Conservation (phyloP, 2,888 invertebrate genomes). For the Hedychridium roseum region DNA sequence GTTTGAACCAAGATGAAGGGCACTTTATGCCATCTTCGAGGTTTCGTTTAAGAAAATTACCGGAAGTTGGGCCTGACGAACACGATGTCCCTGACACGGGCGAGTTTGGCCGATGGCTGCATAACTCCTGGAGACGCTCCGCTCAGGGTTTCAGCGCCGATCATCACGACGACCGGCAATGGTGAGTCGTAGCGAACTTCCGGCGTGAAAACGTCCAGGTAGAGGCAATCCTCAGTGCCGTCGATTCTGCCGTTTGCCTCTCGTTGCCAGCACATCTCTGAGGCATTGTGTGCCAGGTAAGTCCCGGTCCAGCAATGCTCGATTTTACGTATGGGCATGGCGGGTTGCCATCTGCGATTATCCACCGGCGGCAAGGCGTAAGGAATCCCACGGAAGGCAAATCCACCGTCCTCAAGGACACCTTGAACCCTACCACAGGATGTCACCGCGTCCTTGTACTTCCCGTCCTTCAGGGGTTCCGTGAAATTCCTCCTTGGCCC, state of each 20-base stretch:
- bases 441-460: constrained; percentile 76
- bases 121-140: constrained; percentile 78
- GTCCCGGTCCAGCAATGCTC: constrained; percentile 84
- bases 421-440: constrained; percentile 84
- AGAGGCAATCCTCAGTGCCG: constrained; percentile 85
- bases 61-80: constrained; percentile 90
- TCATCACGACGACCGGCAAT: constrained; percentile 82
- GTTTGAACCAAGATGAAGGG: too few relatives aligned
- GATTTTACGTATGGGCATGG: constrained; percentile 72
- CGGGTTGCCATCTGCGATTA: constrained; percentile 75
- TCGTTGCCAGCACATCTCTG: constrained; percentile 76
- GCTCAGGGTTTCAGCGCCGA: constrained; percentile 81
- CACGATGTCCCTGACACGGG: constrained; percentile 80
- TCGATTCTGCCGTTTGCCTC: constrained; percentile 72
- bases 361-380: constrained; percentile 79
- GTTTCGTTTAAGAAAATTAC: constrained; percentile 66
- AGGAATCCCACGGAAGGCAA: constrained; percentile 83
- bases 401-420: constrained; percentile 78
- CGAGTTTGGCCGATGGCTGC: constrained; percentile 79
- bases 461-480: constrained; percentile 76
- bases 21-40: too few relatives aligned
- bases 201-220: constrained; percentile 84
- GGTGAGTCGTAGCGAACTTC: constrained; percentile 81
- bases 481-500: constrained; percentile 67
- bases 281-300: constrained; percentile 72